phyloP scores from a whole-genome alignment of 2,113 vertebrate species.

The Coptodon bakossiorum region DNA sequence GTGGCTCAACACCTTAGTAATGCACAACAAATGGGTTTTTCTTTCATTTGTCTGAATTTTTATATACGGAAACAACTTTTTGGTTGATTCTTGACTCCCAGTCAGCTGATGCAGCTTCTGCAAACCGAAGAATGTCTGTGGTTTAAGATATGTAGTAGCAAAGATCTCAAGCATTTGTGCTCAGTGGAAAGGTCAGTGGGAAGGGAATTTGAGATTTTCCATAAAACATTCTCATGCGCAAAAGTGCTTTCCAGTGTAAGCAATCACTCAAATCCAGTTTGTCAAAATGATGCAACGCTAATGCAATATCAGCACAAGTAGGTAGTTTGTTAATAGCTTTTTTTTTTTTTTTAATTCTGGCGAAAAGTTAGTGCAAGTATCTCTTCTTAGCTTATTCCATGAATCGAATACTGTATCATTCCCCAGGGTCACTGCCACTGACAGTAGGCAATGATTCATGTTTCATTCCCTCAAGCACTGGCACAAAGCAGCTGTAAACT shows the following conservation, averaged over 20 bases:
- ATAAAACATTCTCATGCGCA: background rate
- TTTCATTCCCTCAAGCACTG: background rate
- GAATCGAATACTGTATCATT: background rate
- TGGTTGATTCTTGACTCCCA: background rate
- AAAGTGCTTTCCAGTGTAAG: background rate
- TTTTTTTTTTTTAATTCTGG: background rate
- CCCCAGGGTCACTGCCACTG: background rate
- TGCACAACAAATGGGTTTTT: background rate
- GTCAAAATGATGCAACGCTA: background rate
- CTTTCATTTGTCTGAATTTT: background rate
- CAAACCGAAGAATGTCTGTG: background rate
- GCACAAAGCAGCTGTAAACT: conserved; percentile 30
- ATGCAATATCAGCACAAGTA: background rate
- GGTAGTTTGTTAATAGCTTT: background rate
- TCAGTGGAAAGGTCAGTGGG: background rate
- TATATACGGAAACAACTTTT: background rate
- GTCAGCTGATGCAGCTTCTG: background rate
- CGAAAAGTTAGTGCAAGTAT: background rate
- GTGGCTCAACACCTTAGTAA: background rate
- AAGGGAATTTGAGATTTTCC: background rate
- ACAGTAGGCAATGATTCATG: background rate
- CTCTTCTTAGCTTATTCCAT: background rate
- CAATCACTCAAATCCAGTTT: background rate
- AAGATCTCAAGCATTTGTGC: background rate
- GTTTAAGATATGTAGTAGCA: background rate